phyloP scores from a whole-genome alignment of 2,888 invertebrate genomes.

The Caenorhabditis angaria region DNA sequence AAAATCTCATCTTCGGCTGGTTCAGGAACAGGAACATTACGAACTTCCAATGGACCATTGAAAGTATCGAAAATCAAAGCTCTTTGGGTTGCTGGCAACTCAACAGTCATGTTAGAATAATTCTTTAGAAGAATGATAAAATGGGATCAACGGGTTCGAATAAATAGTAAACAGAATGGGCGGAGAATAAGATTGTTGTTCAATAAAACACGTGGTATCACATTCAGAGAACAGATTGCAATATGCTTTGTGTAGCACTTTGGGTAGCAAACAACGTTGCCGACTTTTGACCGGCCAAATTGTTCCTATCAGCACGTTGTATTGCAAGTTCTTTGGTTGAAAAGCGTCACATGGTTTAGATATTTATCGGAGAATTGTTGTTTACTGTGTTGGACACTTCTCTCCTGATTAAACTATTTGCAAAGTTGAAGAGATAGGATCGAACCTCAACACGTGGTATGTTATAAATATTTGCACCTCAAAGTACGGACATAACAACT shows the following conservation, averaged over 20 bases:
- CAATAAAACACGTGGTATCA: background rate
- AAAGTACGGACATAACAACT: no score
- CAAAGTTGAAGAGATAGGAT: no score
- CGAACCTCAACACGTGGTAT: no score
- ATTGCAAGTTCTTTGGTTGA: no score
- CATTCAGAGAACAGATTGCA: background rate
- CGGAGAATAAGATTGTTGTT: background rate
- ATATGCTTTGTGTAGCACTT: background rate
- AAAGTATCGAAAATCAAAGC: constrained; percentile 44
- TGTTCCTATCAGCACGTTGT: background rate
- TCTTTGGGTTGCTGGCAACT: constrained; percentile 40
- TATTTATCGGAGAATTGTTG: no score
- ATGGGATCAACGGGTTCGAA: background rate
- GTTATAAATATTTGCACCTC: no score
- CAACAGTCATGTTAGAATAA: background rate
- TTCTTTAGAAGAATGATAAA: no score
- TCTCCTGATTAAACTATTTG: no score
- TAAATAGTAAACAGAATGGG: background rate
- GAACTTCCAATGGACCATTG: constrained; percentile 39
- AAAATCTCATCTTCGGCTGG: constrained; percentile 50
- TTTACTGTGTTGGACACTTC: no score
- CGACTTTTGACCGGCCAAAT: constrained; percentile 1
- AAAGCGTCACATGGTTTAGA: no score
- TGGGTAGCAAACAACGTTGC: background rate
- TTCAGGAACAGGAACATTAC: constrained; percentile 41